Evolutionary conservation across 2,113 vertebrate genomes (phyloP), one percentile per base, ranked within the genome.

Genomic region (Alethe castanea): DNA sequence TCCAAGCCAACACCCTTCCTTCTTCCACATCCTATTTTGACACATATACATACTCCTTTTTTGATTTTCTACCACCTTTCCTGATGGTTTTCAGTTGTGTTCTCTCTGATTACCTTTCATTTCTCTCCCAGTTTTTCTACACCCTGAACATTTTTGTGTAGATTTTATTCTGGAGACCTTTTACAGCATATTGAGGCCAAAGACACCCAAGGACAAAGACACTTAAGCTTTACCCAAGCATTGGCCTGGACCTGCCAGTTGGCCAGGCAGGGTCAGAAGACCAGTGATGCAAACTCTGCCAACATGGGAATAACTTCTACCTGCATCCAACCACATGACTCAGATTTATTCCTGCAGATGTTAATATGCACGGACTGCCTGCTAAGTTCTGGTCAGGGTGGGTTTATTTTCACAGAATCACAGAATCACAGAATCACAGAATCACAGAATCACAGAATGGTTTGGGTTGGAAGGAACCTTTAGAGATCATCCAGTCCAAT

Each of bases 31-130:
- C 54, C 45, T 6, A 1, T 40, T 72, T 40, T 65, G 59, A 29
- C 42, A 77, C 16, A 4, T 91, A 44, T 45, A 11, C 47, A 14
- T 17, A 6, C 11, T 47, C 28, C 9, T 47, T 20, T 50, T 72
- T 76, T 33, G 28, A 54, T 57, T 88, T 92, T 50, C 57, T 66
- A 11, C 14, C 48, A 36, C 11, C 16, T 85, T 81, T 56, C n/a
- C 59, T 57, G 57, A 29, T 0, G 1, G n/a, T 83, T 72, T 53
- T 52, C 15, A 5, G 17, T 8, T 33, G 28, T 0, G 0, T 17
- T 82, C 24, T 44, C 19, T 54, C 53, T 8, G 6, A 19, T 23
- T 0, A 0, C 12, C 14, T 8, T 67, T 52, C 17, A 6, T 45
- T 60, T 81, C 28, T 40, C 70, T 40, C n/a, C 47, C 4, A 8